phyloP scores from a whole-genome alignment of 2,113 vertebrate species.

The Percopsis transmontana region DNA sequence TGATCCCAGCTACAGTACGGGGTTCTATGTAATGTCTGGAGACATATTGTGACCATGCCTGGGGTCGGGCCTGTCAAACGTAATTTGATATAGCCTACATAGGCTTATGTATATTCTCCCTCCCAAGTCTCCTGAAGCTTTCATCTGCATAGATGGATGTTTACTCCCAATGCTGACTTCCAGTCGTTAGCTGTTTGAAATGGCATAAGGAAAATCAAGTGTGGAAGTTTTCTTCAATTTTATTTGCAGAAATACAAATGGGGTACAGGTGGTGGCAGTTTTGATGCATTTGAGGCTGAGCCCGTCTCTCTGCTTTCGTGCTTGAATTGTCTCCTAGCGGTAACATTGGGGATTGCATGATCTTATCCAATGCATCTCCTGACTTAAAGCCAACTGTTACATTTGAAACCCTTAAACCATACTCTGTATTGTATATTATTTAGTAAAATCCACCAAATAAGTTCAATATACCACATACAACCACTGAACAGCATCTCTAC shows the following conservation, averaged over 20 bases:
- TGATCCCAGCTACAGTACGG: slow-evolving; percentile 4
- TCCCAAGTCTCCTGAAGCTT: slow-evolving; percentile 15
- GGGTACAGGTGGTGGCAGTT: slow-evolving; percentile 38
- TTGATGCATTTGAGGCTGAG: slow-evolving; percentile 23
- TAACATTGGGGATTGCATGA: too few relatives aligned
- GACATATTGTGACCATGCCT: slow-evolving; percentile 17
- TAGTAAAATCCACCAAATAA: too few relatives aligned
- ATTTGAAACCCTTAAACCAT: too few relatives aligned
- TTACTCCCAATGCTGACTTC: slow-evolving; percentile 12
- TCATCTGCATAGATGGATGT: slow-evolving; percentile 25
- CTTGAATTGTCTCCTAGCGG: too few relatives aligned
- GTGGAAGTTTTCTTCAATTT: slow-evolving; percentile 19
- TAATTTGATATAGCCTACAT: slow-evolving; percentile 15
- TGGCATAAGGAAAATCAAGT: slow-evolving; percentile 23
- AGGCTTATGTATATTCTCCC: slow-evolving; percentile 27
- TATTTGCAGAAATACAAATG: slow-evolving; percentile 42
- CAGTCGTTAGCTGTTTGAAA: slow-evolving; percentile 32
- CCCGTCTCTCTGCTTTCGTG: too few relatives aligned
- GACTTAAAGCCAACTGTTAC: too few relatives aligned
- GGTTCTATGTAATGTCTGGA: slow-evolving; percentile 13
- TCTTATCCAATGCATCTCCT: too few relatives aligned
- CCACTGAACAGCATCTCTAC: too few relatives aligned
- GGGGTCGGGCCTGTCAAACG: slow-evolving; percentile 38
- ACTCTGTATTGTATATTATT: too few relatives aligned
- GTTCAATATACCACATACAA: too few relatives aligned